Evolutionary conservation across 2,888 invertebrate genomes (phyloP).

Genomic region (Rotaria sp.): DNA sequence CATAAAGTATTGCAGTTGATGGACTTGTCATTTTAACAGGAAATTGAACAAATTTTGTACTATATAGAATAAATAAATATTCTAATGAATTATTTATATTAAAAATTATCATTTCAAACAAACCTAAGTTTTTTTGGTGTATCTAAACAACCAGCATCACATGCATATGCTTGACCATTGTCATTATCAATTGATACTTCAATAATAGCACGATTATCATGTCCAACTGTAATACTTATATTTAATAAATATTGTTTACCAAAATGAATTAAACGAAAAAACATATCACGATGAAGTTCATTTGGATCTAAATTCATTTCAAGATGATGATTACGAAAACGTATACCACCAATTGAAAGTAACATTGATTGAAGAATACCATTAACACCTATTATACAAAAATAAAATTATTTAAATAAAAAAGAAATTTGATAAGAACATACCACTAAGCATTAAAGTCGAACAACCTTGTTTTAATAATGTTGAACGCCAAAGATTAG

Average conservation of each 20-base stretch:
- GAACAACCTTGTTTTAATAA: conserved; percentile 69
- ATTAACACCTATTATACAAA: conserved; percentile 61
- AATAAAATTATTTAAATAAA: background rate
- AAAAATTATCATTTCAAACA: background rate
- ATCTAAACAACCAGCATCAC: conserved; percentile 86
- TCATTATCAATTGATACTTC: conserved; percentile 64
- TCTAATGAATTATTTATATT: background rate
- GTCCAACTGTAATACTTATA: conserved; percentile 72
- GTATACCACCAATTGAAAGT: conserved; percentile 75
- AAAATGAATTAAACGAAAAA: conserved; percentile 58
- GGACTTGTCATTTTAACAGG: conserved; percentile 85
- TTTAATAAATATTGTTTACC: conserved; percentile 74
- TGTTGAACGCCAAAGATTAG: conserved; percentile 76
- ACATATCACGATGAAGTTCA: conserved; percentile 75
- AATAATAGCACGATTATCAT: conserved; percentile 57
- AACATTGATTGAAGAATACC: conserved; percentile 83
- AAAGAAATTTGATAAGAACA: background rate
- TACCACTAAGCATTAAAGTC: conserved; percentile 32
- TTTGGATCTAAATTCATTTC: conserved; percentile 83
- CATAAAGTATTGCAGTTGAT: conserved; percentile 77
- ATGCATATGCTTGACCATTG: conserved; percentile 73
- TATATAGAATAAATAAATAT: conserved; percentile 44
- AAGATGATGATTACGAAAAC: conserved; percentile 79
- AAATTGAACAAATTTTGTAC: conserved; percentile 66
- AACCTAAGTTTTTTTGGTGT: conserved; percentile 62